Conservation (phyloP, 37 sponge, comb jelly and placozoan species). For the Bolinopsis microptera region DNA sequence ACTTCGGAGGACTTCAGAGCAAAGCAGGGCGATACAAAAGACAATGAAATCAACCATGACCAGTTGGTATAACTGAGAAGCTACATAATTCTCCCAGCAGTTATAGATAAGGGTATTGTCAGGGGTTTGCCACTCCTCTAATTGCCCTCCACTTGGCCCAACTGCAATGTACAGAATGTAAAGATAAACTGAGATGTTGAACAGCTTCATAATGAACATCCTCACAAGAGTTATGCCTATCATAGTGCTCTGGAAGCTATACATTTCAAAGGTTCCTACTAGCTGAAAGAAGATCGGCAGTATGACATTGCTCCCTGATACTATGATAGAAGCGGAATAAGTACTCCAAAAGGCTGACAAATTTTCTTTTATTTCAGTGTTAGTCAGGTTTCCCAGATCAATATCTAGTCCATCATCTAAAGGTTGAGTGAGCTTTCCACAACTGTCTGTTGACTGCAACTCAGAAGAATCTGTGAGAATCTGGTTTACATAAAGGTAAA, state of each 20-base stretch:
- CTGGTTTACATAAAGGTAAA: background rate
- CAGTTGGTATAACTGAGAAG: conserved; percentile 28
- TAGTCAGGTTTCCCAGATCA: background rate
- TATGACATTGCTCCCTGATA: conserved; percentile 39
- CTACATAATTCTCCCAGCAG: conserved; percentile 62
- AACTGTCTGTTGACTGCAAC: background rate
- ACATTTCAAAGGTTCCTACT: conserved; percentile 41
- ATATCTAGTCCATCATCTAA: background rate
- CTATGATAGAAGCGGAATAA: conserved; percentile 12
- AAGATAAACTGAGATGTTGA: background rate
- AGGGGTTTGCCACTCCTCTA: background rate
- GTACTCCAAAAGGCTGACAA: background rate
- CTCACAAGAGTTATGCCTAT: conserved; percentile 12
- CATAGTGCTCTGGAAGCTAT: conserved; percentile 3
- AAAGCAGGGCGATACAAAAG: background rate
- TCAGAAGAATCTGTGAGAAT: background rate
- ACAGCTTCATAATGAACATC: conserved; percentile 65
- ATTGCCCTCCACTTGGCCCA: background rate
- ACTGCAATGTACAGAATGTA: conserved; percentile 39
- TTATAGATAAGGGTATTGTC: conserved; percentile 3
- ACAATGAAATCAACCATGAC: conserved; percentile 56
- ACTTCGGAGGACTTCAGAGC: background rate
- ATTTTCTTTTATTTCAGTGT: background rate
- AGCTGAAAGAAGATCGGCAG: conserved; percentile 6
- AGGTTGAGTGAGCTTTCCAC: background rate